Base-by-base conservation (phyloP, 1,140 invertebrate genomes). In the Drosophila nebulosa region DNA sequence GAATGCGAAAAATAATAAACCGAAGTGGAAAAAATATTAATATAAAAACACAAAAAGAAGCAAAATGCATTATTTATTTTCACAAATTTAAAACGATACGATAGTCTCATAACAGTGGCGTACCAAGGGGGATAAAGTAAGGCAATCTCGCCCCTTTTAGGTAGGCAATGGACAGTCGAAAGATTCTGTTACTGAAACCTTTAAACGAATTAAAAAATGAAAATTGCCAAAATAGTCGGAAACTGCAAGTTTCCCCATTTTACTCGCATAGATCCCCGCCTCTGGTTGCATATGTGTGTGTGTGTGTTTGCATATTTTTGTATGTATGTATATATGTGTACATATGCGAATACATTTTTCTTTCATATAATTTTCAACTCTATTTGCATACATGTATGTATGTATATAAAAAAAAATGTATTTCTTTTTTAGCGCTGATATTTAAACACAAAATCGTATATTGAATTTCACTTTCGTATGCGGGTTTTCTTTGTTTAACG, bases 81-180 rank as follows among this genome's bases (percentile, higher is more conserved):
- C 59, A 64, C 30, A 52, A 64, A 79, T 59, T 50, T 59, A 62
- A 62, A 64, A 67, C 55, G 51, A 62, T 46, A 16, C 4, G 3
- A 66, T 74, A 73, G 57, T 64, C 69, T 78, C 27, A 50, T 46
- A 35, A 22, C 72, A 27, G n/a, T n/a, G n/a, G n/a, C n/a, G n/a
- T n/a, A n/a, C n/a, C n/a, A n/a, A n/a, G n/a, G n/a, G n/a, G n/a
- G n/a, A n/a, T n/a, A n/a, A n/a, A n/a, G n/a, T n/a, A n/a, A n/a
- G n/a, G n/a, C n/a, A n/a, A n/a, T n/a, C n/a, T n/a, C n/a, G n/a
- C n/a, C n/a, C n/a, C n/a, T n/a, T n/a, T n/a, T n/a, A n/a, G n/a
- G n/a, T n/a, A n/a, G n/a, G n/a, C n/a, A n/a, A n/a, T n/a, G n/a
- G n/a, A n/a, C n/a, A n/a, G n/a, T n/a, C n/a, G n/a, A n/a, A n/a